These are phyloP conservation scores for Asobara japonica DNA, from an alignment of 1,140 invertebrate species.

Conservation along the genomic window DNA sequence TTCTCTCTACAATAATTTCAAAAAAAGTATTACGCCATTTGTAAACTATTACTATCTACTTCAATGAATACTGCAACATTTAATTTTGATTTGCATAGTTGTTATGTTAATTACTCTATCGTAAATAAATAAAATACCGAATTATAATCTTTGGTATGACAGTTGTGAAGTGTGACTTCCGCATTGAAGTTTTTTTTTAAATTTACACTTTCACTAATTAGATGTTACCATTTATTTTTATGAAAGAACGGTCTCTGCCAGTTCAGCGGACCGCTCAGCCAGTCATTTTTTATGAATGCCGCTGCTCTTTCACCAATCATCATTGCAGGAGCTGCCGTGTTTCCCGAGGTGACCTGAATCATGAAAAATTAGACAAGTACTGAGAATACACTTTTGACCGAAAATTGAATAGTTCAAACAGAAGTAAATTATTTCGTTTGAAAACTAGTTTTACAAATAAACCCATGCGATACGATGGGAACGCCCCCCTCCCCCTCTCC, in stretches of 20 bases:
- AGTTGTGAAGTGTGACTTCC: too few species aligned
- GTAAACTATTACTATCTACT: too few species aligned
- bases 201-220: not conserved
- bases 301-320: conserved; percentile 71
- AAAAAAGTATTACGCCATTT: too few species aligned
- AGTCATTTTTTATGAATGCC: conserved; percentile 65
- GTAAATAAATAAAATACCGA: not conserved
- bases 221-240: conserved; percentile 31
- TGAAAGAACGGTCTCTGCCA: conserved; percentile 52
- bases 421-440: too few species aligned
- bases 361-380: not conserved
- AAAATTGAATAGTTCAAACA: too few species aligned
- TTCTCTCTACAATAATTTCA: too few species aligned
- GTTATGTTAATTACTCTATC: not conserved
- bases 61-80: too few species aligned
- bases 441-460: not conserved
- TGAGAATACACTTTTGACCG: conserved; percentile 27
- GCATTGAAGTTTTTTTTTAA: not conserved
- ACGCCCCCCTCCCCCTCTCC: too few species aligned
- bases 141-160: not conserved
- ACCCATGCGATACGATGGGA: too few species aligned
- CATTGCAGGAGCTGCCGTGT: conserved; percentile 66
- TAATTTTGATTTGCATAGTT: not conserved
- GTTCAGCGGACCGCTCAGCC: conserved; percentile 48
- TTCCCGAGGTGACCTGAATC: conserved; percentile 63